Base-by-base conservation (phyloP, 2,113 vertebrate species). In the Tupaia chinensis region DNA sequence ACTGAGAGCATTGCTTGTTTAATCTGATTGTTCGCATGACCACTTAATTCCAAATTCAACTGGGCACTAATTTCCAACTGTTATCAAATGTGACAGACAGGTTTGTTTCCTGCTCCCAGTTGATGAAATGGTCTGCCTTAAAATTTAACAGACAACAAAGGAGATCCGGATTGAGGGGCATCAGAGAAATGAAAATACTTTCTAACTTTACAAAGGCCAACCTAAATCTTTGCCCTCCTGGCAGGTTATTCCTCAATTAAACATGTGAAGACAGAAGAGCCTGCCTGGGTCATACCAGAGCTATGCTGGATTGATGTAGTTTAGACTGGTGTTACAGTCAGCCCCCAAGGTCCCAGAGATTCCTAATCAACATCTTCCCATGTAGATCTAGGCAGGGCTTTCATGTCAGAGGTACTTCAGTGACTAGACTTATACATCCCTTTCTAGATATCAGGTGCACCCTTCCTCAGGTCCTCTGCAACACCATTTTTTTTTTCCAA, bases 211-310 rank as follows among this genome's bases (percentile, higher is more conserved):
- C 92, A 29, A 9, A 63, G 76, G 89, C 97, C 91, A 96, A 93
- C 68, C 76, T 69, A 95, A 95, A 95, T 77, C 77, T 66, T 88
- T 72, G n/a, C 54, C 70, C 95, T 93, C 77, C 44, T 81, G 68
- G 73, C 93, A 97, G 76, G 87, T 88, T 82, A 92, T 81, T 97
- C 97, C 89, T 90, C 61, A 96, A 69, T 96, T 97, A 98, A 96
- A 70, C 53, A 96, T 78, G 56, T 16, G 87, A 98, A 98, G 86
- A 84, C 88, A 20, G 25, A 93, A 96, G 82, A 96, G 89, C 70
- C 82, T 91, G 68, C 54, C 90, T 90, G 84, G 81, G 73, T 44
- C 91, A 95, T 89, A 82, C n/a, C n/a, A 54, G 68, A 44, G 54
- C 95, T 74, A 53, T 54, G 66, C n/a, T 82, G 54, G 58, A 94